Percentiles rank a stretch among this genome's conserved stretches.
phyloP scores from a whole-genome alignment of 1,140 invertebrate species.

The Meloidogyne hapla region DNA sequence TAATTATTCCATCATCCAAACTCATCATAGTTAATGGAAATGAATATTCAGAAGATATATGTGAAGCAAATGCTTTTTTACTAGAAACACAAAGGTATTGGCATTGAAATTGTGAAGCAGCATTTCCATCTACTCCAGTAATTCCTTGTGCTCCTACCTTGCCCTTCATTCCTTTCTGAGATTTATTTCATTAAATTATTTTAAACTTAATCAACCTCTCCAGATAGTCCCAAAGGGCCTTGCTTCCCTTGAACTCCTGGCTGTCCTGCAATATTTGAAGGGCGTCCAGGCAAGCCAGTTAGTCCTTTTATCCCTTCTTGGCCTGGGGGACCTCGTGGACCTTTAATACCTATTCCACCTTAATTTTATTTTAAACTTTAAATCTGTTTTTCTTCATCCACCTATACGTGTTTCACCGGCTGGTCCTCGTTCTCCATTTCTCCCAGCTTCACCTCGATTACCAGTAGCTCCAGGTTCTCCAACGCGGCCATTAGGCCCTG shows the following conservation, averaged over 20 bases:
- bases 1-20: neutral
- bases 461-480: conserved; percentile 14
- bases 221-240: conserved; percentile 14
- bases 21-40: neutral
- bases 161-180: neutral
- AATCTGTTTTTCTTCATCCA: neutral
- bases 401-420: conserved; percentile 16
- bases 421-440: conserved; percentile 9
- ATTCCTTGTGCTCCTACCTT: neutral
- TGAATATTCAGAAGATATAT: neutral
- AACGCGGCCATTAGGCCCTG: conserved; percentile 9
- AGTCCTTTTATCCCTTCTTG: conserved; percentile 27
- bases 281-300: conserved; percentile 13
- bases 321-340: conserved; percentile 28
- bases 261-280: conserved; percentile 33
- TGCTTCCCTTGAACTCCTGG: conserved; percentile 24
- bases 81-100: neutral
- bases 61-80: neutral
- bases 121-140: neutral
- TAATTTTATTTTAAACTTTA: neutral
- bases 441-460: neutral
- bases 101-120: neutral
- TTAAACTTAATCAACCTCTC: conserved; percentile 1
- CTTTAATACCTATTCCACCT: conserved; percentile 31
- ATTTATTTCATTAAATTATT: neutral